Evolutionary conservation across 1,140 invertebrate genomes (phyloP).

Genomic region (Lordiphosa clarofinis): DNA sequence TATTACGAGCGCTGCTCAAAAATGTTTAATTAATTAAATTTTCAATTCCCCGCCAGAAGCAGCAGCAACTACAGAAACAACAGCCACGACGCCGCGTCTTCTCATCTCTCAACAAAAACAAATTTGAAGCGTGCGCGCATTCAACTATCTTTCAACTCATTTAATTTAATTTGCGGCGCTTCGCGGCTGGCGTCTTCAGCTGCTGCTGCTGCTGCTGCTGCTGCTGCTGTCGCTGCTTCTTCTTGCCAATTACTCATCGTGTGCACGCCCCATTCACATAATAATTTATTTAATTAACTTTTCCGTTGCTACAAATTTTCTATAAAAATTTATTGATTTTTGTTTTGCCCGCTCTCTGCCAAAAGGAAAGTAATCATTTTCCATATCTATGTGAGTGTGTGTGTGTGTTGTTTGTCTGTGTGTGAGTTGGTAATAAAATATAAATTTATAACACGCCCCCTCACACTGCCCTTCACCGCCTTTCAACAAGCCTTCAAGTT

Average conservation of each 20-base stretch:
- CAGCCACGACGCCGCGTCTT: conserved; percentile 7
- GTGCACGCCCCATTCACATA: conserved; percentile 76
- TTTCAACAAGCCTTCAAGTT: conserved; percentile 72
- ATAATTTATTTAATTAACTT: conserved; percentile 79
- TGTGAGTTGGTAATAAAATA: conserved; percentile 61
- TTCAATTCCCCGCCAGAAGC: conserved; percentile 62
- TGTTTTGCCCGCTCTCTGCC: conserved; percentile 19
- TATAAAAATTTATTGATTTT: conserved; percentile 70
- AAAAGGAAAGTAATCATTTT: conserved; percentile 35
- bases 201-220: conserved; percentile 18
- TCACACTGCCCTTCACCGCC: conserved; percentile 27
- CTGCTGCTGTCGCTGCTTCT: conserved; percentile 29
- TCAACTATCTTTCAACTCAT: conserved; percentile 78
- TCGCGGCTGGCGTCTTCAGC: conserved; percentile 32
- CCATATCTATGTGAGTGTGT: conserved; percentile 1
- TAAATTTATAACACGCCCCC: conserved; percentile 66
- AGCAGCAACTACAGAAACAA: conserved; percentile 32
- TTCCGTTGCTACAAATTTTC: conserved; percentile 73
- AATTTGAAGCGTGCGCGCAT: conserved; percentile 72
- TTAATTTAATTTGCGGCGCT: conserved; percentile 77
- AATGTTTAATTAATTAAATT: conserved; percentile 79
- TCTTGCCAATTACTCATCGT: conserved; percentile 77
- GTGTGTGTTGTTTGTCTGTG: conserved; percentile 31
- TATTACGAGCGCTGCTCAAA: conserved; percentile 59
- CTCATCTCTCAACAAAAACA: conserved; percentile 51